A percentile compares a stretch with the other conserved stretches of the same genome.
Conservation (phyloP, 1,140 invertebrate species). For the Drosophila elegans region DNA sequence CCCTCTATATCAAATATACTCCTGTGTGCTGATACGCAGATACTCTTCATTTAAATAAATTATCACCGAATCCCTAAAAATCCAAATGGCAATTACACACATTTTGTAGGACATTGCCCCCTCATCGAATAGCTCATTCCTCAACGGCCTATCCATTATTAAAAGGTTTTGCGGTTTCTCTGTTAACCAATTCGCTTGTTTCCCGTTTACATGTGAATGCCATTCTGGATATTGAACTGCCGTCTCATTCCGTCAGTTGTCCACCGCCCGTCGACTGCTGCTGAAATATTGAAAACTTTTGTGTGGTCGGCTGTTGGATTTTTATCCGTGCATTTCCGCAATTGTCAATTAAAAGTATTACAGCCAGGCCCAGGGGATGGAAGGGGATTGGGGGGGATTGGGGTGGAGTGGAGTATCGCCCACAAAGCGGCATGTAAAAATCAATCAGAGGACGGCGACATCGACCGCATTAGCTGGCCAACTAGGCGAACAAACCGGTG, state of each 20-base stretch:
- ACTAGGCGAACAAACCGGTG: slow-evolving; percentile 35
- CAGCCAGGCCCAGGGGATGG: slow-evolving; percentile 6
- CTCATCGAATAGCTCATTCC: background rate
- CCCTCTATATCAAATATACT: too few species aligned
- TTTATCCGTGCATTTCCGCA: slow-evolving; percentile 70
- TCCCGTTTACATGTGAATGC: slow-evolving; percentile 58
- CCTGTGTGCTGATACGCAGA: too few species aligned
- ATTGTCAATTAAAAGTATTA: slow-evolving; percentile 83
- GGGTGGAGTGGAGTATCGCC: background rate
- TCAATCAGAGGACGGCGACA: slow-evolving; percentile 70
- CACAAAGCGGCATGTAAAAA: slow-evolving; percentile 70
- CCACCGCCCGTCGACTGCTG: slow-evolving; percentile 11
- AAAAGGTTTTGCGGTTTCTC: slow-evolving; percentile 78
- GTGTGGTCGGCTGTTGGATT: slow-evolving; percentile 60
- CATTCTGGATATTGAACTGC: slow-evolving; percentile 63
- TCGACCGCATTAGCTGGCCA: slow-evolving; percentile 77
- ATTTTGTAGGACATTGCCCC: slow-evolving; percentile 4
- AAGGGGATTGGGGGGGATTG: background rate
- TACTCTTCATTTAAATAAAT: background rate
- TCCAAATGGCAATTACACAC: slow-evolving; percentile 4
- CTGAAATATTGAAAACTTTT: slow-evolving; percentile 74
- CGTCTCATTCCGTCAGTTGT: slow-evolving; percentile 18
- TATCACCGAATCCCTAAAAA: background rate
- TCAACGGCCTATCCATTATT: slow-evolving; percentile 55
- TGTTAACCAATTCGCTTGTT: slow-evolving; percentile 78